Evolutionary conservation across 2,888 invertebrate species (phyloP).

Genomic region (Boloria selene): DNA sequence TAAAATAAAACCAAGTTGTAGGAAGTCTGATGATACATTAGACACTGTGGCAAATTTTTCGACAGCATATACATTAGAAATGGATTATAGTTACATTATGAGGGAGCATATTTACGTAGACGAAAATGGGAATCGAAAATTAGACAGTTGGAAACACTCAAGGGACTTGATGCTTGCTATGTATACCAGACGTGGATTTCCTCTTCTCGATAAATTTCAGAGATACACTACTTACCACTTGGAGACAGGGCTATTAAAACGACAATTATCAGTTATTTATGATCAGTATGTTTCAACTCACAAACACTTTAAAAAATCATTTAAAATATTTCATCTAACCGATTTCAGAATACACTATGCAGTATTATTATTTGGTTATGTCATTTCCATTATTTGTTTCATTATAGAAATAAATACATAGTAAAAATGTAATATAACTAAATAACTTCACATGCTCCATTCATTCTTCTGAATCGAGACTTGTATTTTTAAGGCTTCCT

Average conservation of each 20-base stretch:
- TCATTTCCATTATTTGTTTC: constrained; percentile 51
- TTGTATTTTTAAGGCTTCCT: too few relatives aligned
- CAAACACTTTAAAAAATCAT: constrained; percentile 35
- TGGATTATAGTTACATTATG: constrained; percentile 50
- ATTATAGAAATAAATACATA: constrained; percentile 46
- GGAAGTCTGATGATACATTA: constrained; percentile 45
- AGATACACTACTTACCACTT: constrained; percentile 48
- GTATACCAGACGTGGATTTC: constrained; percentile 55
- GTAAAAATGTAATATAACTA: neutral
- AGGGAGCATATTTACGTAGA: constrained; percentile 50
- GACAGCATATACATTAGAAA: constrained; percentile 51
- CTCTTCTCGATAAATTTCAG: constrained; percentile 50
- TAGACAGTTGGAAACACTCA: constrained; percentile 51
- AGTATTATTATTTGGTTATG: constrained; percentile 49
- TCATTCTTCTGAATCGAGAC: too few relatives aligned
- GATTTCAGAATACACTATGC: constrained; percentile 55
- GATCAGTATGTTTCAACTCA: constrained; percentile 39
- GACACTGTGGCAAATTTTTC: constrained; percentile 48
- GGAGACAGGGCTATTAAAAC: constrained; percentile 55
- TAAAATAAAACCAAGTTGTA: constrained; percentile 46
- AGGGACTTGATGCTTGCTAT: constrained; percentile 45
- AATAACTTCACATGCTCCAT: neutral
- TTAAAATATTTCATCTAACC: constrained; percentile 42
- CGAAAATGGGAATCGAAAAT: constrained; percentile 46
- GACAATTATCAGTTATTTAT: constrained; percentile 46